A percentile compares a stretch with the other conserved stretches of the same genome.
These are phyloP conservation scores for Cyanoderma ruficeps DNA, from an alignment of 2,113 vertebrate genomes.

Conservation along the genomic window DNA sequence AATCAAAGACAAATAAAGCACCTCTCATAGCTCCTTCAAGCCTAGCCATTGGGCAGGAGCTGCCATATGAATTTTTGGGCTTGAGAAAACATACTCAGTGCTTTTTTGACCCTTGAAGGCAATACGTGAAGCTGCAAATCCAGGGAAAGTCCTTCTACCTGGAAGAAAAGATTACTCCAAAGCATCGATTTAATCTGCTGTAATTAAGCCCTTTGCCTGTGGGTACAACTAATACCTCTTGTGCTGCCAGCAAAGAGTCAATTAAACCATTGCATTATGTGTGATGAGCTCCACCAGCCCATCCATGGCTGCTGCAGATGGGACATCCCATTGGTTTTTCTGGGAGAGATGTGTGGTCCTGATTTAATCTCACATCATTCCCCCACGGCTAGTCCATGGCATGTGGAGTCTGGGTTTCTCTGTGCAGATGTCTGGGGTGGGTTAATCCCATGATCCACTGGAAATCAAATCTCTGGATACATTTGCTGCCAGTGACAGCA, in stretches of 20 bases:
- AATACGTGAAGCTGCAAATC: not conserved
- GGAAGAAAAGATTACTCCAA: not conserved
- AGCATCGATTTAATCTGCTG: not conserved
- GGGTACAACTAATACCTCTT: not conserved
- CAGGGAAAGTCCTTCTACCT: not conserved
- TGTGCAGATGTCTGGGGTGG: not conserved
- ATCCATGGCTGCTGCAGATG: not conserved
- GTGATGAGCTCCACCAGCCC: not conserved
- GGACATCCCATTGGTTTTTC: not conserved
- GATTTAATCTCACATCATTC: not conserved
- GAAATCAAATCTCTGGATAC: not conserved
- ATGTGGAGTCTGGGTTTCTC: not conserved
- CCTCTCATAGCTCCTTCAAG: not conserved
- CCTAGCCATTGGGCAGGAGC: not conserved
- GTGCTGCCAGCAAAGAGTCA: not conserved
- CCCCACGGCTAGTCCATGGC: fast-evolving
- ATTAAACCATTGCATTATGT: not conserved
- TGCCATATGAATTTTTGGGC: not conserved
- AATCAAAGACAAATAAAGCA: not conserved
- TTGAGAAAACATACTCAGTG: not conserved
- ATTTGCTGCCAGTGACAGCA: not conserved
- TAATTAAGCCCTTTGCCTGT: not conserved
- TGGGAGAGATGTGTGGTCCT: not conserved
- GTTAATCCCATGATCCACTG: constrained; percentile 7
- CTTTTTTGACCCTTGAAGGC: not conserved